Conservation (phyloP, 1,140 invertebrate species). For the Trichonephila clavipes region DNA sequence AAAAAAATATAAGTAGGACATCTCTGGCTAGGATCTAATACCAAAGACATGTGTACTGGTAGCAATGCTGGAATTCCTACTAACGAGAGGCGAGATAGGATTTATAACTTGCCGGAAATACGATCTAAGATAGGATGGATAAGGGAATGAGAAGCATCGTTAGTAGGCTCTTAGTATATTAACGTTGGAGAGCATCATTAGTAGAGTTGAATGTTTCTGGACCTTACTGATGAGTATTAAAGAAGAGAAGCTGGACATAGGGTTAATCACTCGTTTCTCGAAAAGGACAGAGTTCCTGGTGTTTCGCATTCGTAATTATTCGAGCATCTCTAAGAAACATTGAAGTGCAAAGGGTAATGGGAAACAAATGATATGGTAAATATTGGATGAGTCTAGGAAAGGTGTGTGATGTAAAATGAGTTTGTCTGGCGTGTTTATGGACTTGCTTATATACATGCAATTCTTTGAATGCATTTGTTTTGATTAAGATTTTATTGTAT, state of each 20-base stretch:
- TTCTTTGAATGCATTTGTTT: too few relatives aligned
- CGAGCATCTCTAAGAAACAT: background rate
- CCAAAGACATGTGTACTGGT: constrained; percentile 4
- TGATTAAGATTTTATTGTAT: too few relatives aligned
- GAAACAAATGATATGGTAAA: constrained; percentile 5
- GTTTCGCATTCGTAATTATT: constrained; percentile 29
- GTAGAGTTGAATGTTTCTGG: constrained; percentile 8
- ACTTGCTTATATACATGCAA: too few relatives aligned
- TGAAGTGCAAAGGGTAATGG: background rate
- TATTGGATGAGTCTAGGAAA: background rate
- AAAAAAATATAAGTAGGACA: constrained; percentile 8
- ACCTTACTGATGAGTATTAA: background rate
- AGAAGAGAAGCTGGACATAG: background rate
- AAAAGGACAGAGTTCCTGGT: constrained; percentile 6
- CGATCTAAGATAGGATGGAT: constrained; percentile 24
- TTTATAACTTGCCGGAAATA: constrained; percentile 30
- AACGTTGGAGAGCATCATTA: constrained; percentile 8
- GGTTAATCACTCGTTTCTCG: constrained; percentile 23
- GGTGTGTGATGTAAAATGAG: background rate
- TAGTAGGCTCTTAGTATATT: constrained; percentile 29
- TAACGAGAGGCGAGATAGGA: constrained; percentile 30
- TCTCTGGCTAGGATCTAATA: constrained; percentile 14
- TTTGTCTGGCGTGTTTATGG: too few relatives aligned
- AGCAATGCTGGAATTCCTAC: background rate
- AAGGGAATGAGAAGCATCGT: background rate